Evolutionary conservation across 2,113 vertebrate genomes (phyloP).

Genomic region (Paratilapia polleni): DNA sequence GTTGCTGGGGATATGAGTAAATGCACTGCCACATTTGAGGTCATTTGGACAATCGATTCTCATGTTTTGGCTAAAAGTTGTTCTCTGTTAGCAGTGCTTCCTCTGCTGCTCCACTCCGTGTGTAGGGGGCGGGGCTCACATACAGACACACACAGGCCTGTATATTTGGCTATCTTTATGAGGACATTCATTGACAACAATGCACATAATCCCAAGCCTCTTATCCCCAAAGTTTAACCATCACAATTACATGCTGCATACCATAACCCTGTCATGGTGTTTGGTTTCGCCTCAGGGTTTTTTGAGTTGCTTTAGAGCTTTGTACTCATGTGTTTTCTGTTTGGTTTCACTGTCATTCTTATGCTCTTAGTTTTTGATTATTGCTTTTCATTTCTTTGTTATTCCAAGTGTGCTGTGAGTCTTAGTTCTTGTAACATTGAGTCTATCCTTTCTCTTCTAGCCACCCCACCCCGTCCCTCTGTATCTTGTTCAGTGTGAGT

Average conservation of each 20-base stretch:
- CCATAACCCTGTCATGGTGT: neutral
- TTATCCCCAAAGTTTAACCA: neutral
- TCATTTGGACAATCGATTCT: neutral
- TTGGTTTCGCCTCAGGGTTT: neutral
- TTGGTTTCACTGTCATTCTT: neutral
- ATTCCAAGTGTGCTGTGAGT: too few relatives aligned
- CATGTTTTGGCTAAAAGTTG: neutral
- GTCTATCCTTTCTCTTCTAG: too few relatives aligned
- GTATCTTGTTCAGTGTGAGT: too few relatives aligned
- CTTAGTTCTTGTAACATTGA: too few relatives aligned
- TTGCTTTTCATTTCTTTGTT: too few relatives aligned
- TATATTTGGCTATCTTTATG: too few relatives aligned
- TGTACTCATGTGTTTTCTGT: neutral
- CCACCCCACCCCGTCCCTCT: too few relatives aligned
- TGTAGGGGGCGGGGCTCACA: too few relatives aligned
- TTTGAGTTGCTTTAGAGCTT: neutral
- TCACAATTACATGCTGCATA: neutral
- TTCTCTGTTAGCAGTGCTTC: too few relatives aligned
- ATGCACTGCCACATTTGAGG: neutral
- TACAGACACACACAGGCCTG: too few relatives aligned
- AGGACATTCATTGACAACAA: too few relatives aligned
- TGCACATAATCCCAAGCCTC: fast-evolving
- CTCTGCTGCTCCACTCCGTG: too few relatives aligned
- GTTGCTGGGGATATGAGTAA: neutral
- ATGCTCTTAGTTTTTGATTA: neutral